Base-by-base conservation (phyloP, 2,113 vertebrate genomes). In the Engraulis encrasicolus region DNA sequence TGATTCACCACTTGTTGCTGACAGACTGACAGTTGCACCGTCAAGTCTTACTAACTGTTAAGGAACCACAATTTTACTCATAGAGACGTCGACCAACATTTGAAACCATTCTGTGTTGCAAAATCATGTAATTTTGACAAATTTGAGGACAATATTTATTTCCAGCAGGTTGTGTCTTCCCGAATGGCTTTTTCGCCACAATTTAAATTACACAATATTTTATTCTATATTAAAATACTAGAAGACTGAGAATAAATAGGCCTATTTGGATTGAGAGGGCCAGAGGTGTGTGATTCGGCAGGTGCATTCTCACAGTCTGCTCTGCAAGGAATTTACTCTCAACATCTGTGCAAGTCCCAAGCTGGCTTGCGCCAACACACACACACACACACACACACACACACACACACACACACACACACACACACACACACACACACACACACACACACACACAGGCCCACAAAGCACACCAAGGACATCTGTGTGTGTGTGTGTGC, bases 401-500 rank as follows among this genome's bases (percentile, higher is more conserved):
- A 74, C n/a, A 71, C 27, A 71, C 61, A 71, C 61, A 71, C 61
- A 71, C 23, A 66, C 23, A 31, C 58, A 66, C 23, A 31, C 58
- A 66, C 9, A 66, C 61, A 74, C 66, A 31, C 66, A 74, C n/a
- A 71, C 27, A 71, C 61, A 71, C 61, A 71, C 61, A 71, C 23
- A 66, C 23, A 31, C 58, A 66, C 23, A 31, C 58, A 66, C 9
- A 66, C 61, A 74, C 66, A 31, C 66, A 74, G n/a, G n/a, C n/a
- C n/a, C n/a, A n/a, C n/a, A n/a, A n/a, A n/a, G n/a, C n/a, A n/a
- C n/a, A n/a, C n/a, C n/a, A n/a, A n/a, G n/a, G n/a, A n/a, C n/a
- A n/a, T n/a, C n/a, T n/a, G n/a, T 74, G 27, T 74, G 66, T 31
- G 11, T 74, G 12, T 27, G 31, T 74, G 27, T 14, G 66, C 23